Base-by-base conservation (phyloP, 2,888 invertebrate genomes). In the Anagyrus pseudococci region DNA sequence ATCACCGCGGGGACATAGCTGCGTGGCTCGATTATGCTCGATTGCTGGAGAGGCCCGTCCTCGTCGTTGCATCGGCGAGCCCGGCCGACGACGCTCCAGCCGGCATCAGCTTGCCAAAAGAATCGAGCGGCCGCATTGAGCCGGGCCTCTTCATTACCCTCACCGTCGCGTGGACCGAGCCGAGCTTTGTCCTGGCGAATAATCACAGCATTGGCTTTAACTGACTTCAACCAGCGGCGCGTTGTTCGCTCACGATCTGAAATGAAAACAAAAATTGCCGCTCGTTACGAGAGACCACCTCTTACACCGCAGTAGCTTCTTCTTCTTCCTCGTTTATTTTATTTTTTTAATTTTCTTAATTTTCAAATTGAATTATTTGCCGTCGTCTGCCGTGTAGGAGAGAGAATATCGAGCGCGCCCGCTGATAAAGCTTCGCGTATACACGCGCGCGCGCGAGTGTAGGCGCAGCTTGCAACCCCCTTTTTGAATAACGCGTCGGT, bases 401-500 rank as follows among this genome's bases (percentile, higher is more conserved):
- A n/a, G 33, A 37, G 2, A 37, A 37, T 13, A 15, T 37, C 13
- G 15, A 37, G 33, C 8, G 8, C 10, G 8, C 33, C 2, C 10
- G 29, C 6, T 10, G 4, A 29, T 4, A 4, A 10, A 7, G 29
- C 29, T 7, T 4, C 10, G 4, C 6, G 29, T 29, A 29, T 29
- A 29, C 10, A 37, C 10, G 33, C 8, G 8, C 33, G 33, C 33
- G 33, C 33, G 33, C n/a, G 33, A 29, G 29, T 29, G 29, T 10
- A 7, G 29, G 10, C 8, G 33, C 20, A 43, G 20, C 13, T 44
- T 15, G 15, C 17, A 44, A 50, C 37, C 17, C 55, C 19, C 17
- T 56, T 55, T 20, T 55, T n/a, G 20, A 46, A 55, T 49, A 46
- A n/a, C 2, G 33, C 17, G 19, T 54, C 44, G 23, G 46, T 56